phyloP scores from a whole-genome alignment of 2,113 vertebrate species.

The Callopanchax toddi region DNA sequence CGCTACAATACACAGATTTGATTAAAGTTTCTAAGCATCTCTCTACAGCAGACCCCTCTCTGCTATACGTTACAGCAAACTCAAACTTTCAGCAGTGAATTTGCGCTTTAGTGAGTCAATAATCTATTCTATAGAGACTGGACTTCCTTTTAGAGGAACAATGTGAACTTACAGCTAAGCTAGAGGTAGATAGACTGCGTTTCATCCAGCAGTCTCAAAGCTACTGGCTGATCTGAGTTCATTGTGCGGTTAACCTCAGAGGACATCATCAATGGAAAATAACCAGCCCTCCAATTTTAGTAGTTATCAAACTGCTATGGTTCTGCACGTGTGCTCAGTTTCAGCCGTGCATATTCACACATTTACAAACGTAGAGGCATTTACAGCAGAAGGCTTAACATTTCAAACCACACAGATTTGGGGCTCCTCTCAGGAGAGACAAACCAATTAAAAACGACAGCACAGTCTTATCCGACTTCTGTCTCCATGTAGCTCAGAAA shows the following conservation, averaged over 20 bases:
- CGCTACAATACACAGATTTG: no score
- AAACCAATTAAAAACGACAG: conserved; percentile 78
- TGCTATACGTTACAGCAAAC: no score
- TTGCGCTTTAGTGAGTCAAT: no score
- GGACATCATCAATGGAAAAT: background rate
- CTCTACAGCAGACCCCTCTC: no score
- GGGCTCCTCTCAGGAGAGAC: conserved; percentile 76
- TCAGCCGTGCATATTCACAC: conserved; percentile 5
- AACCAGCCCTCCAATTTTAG: background rate
- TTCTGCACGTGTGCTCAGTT: conserved; percentile 5
- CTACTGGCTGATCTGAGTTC: conserved; percentile 1
- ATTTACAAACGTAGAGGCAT: conserved; percentile 23
- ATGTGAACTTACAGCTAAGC: no score
- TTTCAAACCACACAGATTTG: conserved; percentile 68
- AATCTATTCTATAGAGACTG: no score
- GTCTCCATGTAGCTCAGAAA: conserved; percentile 61
- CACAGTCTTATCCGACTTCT: conserved; percentile 66
- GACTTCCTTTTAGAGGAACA: no score
- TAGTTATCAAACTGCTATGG: background rate
- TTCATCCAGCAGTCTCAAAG: background rate
- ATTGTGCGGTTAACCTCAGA: background rate
- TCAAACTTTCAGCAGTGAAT: no score
- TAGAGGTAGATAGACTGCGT: no score
- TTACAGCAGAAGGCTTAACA: conserved; percentile 38
- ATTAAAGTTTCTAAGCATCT: no score